phyloP scores from a whole-genome alignment of 2,113 vertebrate species.

The Plotosus lineatus region DNA sequence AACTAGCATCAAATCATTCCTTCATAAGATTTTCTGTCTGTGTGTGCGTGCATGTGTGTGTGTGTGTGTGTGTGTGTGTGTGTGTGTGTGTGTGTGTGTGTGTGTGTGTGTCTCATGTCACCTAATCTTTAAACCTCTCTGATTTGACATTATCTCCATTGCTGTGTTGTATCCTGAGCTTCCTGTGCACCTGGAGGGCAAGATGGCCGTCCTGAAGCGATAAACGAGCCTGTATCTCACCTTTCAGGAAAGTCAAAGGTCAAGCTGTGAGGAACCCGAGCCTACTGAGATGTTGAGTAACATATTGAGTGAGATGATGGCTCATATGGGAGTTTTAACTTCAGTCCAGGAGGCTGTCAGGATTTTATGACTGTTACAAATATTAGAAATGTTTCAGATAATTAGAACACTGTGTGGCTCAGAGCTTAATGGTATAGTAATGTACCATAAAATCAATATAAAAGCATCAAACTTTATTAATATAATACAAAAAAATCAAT shows the following conservation, averaged over 20 bases:
- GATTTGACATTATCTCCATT: slow-evolving; percentile 17
- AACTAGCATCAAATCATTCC: background rate
- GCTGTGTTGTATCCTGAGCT: slow-evolving; percentile 12
- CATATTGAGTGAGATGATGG: slow-evolving; percentile 51
- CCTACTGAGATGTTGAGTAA: slow-evolving; percentile 55
- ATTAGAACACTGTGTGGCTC: background rate
- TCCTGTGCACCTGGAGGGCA: slow-evolving; percentile 48
- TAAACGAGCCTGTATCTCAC: slow-evolving; percentile 43
- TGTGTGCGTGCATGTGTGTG: slow-evolving; percentile 16
- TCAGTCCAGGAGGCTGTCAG: background rate
- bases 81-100: slow-evolving; percentile 26
- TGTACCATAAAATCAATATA: background rate
- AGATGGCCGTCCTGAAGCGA: slow-evolving; percentile 29
- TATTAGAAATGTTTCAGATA: background rate
- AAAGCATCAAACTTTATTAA: background rate
- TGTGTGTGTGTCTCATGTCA: background rate
- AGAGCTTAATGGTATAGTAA: background rate
- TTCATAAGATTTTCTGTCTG: background rate
- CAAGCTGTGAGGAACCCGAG: slow-evolving; percentile 59
- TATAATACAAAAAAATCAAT: background rate
- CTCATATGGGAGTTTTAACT: slow-evolving; percentile 46
- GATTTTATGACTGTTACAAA: slow-evolving; percentile 44
- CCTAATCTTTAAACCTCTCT: background rate
- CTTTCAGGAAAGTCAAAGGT: slow-evolving; percentile 58
- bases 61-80: slow-evolving; percentile 6